These are phyloP conservation scores for Himalopsyche anomala DNA, from an alignment of 2,888 invertebrate genomes.

Conservation along the genomic window DNA sequence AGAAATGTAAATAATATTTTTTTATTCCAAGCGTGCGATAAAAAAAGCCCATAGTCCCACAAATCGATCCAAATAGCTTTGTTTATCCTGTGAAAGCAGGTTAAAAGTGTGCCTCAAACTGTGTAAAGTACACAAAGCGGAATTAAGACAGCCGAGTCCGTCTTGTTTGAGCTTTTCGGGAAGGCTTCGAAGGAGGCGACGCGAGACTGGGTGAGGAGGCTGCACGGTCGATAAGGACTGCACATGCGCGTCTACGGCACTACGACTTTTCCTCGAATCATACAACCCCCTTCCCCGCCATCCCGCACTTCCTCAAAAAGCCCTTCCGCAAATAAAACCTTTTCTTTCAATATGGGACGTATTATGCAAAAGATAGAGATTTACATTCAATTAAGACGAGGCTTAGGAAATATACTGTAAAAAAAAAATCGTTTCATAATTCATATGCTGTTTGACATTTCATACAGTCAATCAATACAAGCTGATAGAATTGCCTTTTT, in stretches of 20 bases:
- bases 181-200: slow-evolving; percentile 22
- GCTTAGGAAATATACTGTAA: too few relatives aligned
- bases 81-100: neutral
- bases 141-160: slow-evolving; percentile 26
- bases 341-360: neutral
- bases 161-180: slow-evolving; percentile 30
- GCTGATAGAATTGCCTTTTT: too few relatives aligned
- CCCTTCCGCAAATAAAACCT: slow-evolving; percentile 30
- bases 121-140: slow-evolving; percentile 19
- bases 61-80: slow-evolving; percentile 1
- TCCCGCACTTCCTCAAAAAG: neutral
- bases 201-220: slow-evolving; percentile 18
- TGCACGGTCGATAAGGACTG: slow-evolving; percentile 31
- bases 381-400: too few relatives aligned
- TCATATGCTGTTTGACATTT: too few relatives aligned
- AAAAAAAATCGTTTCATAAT: too few relatives aligned
- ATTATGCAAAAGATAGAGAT: too few relatives aligned
- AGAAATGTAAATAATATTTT: too few relatives aligned
- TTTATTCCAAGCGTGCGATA: neutral
- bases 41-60: neutral
- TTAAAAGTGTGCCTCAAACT: slow-evolving; percentile 16
- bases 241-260: slow-evolving; percentile 21
- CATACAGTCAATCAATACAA: too few relatives aligned
- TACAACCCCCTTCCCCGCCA: neutral
- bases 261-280: neutral